Conservation (phyloP, 2,113 vertebrate genomes). For the Crotalus helleri region DNA sequence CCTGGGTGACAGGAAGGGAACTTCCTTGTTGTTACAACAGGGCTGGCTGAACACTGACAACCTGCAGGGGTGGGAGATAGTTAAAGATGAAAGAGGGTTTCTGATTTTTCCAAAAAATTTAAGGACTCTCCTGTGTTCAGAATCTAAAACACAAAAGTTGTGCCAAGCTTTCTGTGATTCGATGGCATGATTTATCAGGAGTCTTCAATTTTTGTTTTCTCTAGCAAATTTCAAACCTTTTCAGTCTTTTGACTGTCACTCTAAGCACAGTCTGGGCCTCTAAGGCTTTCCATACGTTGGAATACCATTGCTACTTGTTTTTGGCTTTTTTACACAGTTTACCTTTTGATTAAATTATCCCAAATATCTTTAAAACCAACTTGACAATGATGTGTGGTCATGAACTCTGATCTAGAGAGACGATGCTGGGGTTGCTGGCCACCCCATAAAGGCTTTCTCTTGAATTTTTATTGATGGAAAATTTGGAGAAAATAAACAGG, state of each 20-base stretch:
- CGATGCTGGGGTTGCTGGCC: neutral
- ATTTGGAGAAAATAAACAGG: neutral
- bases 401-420: neutral
- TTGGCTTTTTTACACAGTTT: neutral
- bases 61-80: neutral
- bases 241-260: neutral
- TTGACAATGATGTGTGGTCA: neutral
- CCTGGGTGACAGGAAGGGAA: accelerated
- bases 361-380: neutral
- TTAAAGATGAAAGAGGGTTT: neutral
- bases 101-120: neutral
- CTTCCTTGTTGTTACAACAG: accelerated
- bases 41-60: neutral
- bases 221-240: too few species aligned
- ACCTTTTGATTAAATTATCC: neutral
- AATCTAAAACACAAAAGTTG: neutral
- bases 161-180: neutral
- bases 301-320: neutral
- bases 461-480: too few species aligned
- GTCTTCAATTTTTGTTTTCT: neutral
- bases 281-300: neutral
- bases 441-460: neutral
- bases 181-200: neutral
- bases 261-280: neutral
- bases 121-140: neutral